Evolutionary conservation across 2,113 vertebrate species (phyloP).

Genomic region (Stigmatopora nigra): DNA sequence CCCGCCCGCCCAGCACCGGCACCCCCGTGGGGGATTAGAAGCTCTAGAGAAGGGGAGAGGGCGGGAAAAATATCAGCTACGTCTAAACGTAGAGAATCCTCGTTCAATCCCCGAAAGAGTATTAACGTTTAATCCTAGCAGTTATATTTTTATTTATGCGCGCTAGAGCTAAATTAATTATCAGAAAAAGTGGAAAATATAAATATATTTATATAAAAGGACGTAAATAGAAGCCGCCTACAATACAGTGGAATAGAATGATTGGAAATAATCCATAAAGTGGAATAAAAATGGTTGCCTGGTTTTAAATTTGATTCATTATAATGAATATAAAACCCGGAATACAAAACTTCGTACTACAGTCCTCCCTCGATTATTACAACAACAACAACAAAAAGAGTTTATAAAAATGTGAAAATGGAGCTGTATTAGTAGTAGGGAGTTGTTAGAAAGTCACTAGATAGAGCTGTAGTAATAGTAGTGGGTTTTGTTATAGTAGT

Average conservation of each 20-base stretch:
- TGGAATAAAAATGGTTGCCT: neutral
- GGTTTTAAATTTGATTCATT: too few species aligned
- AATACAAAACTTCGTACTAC: too few species aligned
- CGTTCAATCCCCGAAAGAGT: conserved; percentile 47
- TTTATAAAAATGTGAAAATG: too few species aligned
- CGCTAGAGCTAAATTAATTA: conserved; percentile 34
- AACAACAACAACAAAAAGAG: too few species aligned
- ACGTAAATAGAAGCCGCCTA: neutral
- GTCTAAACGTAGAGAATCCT: conserved; percentile 46
- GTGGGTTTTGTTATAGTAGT: too few species aligned
- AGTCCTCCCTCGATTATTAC: too few species aligned
- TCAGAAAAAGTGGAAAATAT: conserved; percentile 5
- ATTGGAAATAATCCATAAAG: conserved; percentile 16
- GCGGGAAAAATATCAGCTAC: conserved; percentile 52
- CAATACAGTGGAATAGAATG: conserved; percentile 23
- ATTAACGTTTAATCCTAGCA: conserved; percentile 52
- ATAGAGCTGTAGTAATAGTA: too few species aligned
- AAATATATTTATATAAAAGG: conserved; percentile 4
- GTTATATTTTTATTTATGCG: conserved; percentile 18
- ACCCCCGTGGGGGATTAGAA: conserved; percentile 61
- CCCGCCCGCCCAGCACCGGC: neutral
- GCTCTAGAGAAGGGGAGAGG: conserved; percentile 43
- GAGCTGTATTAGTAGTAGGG: too few species aligned
- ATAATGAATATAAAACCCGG: too few species aligned
- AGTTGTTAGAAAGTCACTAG: too few species aligned